Base-by-base conservation (phyloP, 2,888 invertebrate genomes). In the Lucinisca nassula region DNA sequence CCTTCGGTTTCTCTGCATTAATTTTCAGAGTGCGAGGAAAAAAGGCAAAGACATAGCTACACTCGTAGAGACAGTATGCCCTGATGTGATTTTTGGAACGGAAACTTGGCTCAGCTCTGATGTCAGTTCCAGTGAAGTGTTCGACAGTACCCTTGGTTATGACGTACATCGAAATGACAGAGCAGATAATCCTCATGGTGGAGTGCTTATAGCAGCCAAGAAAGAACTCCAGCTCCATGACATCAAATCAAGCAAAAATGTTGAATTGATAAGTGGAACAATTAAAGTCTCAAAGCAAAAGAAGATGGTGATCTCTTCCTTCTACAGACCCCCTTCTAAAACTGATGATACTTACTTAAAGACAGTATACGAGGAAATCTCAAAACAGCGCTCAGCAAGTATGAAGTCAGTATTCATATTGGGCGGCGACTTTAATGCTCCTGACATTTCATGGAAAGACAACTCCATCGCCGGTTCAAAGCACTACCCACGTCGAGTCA, bases 1-100 rank as follows among this genome's bases (percentile, higher is more conserved):
- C 27, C 72, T 85, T 10, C 49, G 81, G 21, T 45, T 86, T 21
- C 30, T 79, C 32, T 75, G 17, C 21, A 58, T 84, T 24, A 84
- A 84, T 70, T 88, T 81, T 49, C 82, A 82, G 27, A 84, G 84
- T 58, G 32, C 73, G 1, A 51, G 84, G 21, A 78, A 82, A 35
- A 87, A 87, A 72, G 75, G 72, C 8, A 79, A 75, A 17, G 17
- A 75, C 14, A 61, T 87, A 17, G 83, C 76, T 1, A 24, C 38
- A 12, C 24, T 87, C 0, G 32, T 84, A n/a, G 67, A 76, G 35
- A 70, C 76, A 3, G 30, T 32, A 10, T 24, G 27, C n/a, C 82
- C 79, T n/a, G 86, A 87, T 51, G 55, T 87, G 45, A 79, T 80
- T 30, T 17, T 87, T 12, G 79, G 79, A 32, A 87, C 83, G 2